Conservation (phyloP, 2,888 invertebrate genomes). For the Dysmachus trigonus region DNA sequence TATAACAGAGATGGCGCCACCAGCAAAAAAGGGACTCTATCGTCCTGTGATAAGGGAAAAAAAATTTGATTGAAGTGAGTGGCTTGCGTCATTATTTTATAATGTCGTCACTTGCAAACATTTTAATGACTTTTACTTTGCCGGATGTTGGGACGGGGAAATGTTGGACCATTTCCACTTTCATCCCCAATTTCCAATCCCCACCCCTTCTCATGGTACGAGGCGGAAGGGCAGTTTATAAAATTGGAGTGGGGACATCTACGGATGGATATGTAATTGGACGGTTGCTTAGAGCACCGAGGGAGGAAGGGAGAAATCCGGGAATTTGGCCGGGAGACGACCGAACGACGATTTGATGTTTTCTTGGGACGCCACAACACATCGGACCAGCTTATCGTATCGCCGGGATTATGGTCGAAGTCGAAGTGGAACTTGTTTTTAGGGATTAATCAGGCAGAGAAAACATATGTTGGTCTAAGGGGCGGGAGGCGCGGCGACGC, state of each 20-base stretch:
- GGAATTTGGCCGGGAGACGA: background rate
- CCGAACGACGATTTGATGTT: background rate
- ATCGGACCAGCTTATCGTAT: background rate
- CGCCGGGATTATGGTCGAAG: background rate
- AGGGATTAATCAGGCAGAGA: background rate
- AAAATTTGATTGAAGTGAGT: constrained; percentile 41
- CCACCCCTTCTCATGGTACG: too few relatives aligned
- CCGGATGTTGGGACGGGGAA: background rate
- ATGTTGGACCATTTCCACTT: background rate
- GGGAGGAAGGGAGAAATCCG: background rate
- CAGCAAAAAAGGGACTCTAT: background rate
- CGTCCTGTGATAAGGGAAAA: constrained; percentile 2
- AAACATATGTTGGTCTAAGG: background rate
- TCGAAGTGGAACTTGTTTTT: background rate
- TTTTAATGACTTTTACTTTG: constrained; percentile 33
- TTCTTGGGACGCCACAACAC: background rate
- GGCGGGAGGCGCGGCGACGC: background rate
- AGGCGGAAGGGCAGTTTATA: background rate
- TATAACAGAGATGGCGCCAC: background rate
- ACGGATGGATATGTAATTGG: background rate
- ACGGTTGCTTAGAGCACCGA: background rate
- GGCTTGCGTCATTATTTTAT: constrained; percentile 41
- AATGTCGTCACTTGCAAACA: constrained; percentile 42
- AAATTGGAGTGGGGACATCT: background rate
- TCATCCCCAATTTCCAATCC: background rate